These are phyloP conservation scores for Sus scrofa DNA, from an alignment of 2,113 vertebrate species.

Conservation along the genomic window T2T-Sscrofa CM000824.6:214034001-214034500, in stretches of 20 bases:
- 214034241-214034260: neutral
- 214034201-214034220: neutral
- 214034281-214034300: neutral
- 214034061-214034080: neutral
- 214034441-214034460: neutral
- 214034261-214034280: neutral
- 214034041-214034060: neutral
- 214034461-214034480: neutral
- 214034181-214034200: neutral
- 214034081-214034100: neutral
- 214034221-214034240: neutral
- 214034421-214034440: neutral
- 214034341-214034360: neutral
- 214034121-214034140: neutral
- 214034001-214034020: neutral
- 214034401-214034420: neutral
- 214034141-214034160: neutral
- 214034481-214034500: neutral
- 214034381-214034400: neutral
- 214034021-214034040: neutral
- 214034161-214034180: accelerated
- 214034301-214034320: neutral
- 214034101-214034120: neutral
- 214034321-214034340: neutral
- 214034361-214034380: neutral